Base-by-base conservation (phyloP, 2,888 invertebrate species). In the Heliconius aoede region DNA sequence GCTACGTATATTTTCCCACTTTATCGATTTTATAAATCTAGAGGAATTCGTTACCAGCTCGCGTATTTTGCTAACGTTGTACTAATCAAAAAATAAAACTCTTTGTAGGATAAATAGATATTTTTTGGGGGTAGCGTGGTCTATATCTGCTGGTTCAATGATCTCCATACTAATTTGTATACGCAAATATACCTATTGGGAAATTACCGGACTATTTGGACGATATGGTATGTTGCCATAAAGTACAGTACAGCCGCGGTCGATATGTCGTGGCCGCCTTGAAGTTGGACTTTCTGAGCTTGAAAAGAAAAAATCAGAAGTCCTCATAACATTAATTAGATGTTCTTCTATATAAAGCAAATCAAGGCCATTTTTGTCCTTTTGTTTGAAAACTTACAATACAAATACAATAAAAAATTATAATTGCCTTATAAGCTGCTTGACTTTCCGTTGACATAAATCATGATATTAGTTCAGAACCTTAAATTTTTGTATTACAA, bases 161-260 rank as follows among this genome's bases (percentile, higher is more conserved):
- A 76, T 98, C 98, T 82, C 98, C 98, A 0, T 97, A 98, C 90
- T 99, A 99, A 91, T 98, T 98, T 87, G 97, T 98, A 7, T 97
- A 97, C 87, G 97, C 96, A 84, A 97, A 98, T 89, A 97, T 97
- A 83, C 97, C 98, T n/a, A 97, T 98, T 74, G 97, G 97, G 81
- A 97, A 97, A 68, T 95, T 98, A 81, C 96, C 98, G 0, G 97
- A 98, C 82, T 99, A 98, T 88, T 95, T 99, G 61, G 98, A 98
- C 82, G 96, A 96, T 80, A 98, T 98, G 96, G 96, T 99, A 5
- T 95, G 96, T 83, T 46, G 18, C 15, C 5, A 46, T 46, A 46
- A 46, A 5, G 13, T 4, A 40, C 15, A 40, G 18, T 5, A 46
- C 7, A 46, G 46, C 7, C 46, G 46, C 46, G 46, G 46, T 46